phyloP scores from a whole-genome alignment of 1,140 invertebrate species.

The Lucilia cuprina region DNA sequence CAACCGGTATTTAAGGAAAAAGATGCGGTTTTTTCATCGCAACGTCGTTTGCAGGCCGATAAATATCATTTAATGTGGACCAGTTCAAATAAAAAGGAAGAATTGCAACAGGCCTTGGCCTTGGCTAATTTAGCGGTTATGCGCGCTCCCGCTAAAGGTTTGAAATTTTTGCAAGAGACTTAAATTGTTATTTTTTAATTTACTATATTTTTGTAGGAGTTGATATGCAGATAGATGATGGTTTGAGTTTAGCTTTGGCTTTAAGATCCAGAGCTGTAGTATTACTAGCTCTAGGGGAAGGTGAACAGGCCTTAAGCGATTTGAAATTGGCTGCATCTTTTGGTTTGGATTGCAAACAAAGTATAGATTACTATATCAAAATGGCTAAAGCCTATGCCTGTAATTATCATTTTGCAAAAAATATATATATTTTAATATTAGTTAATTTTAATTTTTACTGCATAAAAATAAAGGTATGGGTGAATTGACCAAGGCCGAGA shows the following conservation, averaged over 20 bases:
- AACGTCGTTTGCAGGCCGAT: conserved; percentile 63
- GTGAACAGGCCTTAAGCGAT: conserved; percentile 68
- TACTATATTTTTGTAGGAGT: conserved; percentile 52
- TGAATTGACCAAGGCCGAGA: conserved; percentile 65
- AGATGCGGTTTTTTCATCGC: conserved; percentile 61
- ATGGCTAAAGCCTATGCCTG: conserved; percentile 71
- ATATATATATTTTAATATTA: neutral
- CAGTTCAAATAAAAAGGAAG: conserved; percentile 29
- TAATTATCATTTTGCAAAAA: conserved; percentile 41
- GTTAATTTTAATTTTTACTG: neutral
- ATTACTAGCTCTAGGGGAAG: conserved; percentile 65
- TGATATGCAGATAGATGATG: conserved; percentile 66
- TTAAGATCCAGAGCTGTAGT: conserved; percentile 68
- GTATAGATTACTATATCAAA: conserved; percentile 69
- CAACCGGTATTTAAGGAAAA: conserved; percentile 64
- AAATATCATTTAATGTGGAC: conserved; percentile 55
- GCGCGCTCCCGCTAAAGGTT: conserved; percentile 68
- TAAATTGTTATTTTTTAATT: neutral
- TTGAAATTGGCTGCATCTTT: conserved; percentile 69
- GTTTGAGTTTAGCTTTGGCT: conserved; percentile 68
- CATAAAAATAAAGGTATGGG: conserved; percentile 51
- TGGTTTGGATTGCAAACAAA: conserved; percentile 65
- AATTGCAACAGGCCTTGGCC: conserved; percentile 67
- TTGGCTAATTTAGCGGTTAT: conserved; percentile 71
- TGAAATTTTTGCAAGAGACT: conserved; percentile 15